These are phyloP conservation scores for Fragum whitleyi DNA, from an alignment of 2,888 invertebrate species.

Conservation along the genomic window DNA sequence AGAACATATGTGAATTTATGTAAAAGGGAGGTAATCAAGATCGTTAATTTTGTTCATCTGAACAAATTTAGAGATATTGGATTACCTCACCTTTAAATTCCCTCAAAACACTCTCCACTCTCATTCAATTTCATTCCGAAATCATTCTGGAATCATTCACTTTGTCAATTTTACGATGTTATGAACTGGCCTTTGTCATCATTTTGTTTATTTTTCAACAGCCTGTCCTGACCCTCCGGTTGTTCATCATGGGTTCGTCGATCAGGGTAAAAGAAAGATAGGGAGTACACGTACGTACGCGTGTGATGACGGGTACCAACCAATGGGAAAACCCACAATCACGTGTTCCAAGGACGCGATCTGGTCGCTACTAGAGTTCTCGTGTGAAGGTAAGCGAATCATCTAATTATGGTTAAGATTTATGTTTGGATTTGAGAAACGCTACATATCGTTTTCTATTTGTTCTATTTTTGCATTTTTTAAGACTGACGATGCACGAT, in stretches of 20 bases:
- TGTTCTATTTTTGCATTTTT: background rate
- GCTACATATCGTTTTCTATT: background rate
- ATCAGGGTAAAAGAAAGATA: slow-evolving; percentile 44
- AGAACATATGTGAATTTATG: too few relatives aligned
- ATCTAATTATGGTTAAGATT: background rate
- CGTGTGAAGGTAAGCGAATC: slow-evolving; percentile 48
- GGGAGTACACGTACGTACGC: slow-evolving; percentile 34
- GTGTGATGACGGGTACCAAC: slow-evolving; percentile 51
- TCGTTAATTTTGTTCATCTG: too few relatives aligned
- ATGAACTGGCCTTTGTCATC: too few relatives aligned
- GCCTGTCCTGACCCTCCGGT: slow-evolving; percentile 48
- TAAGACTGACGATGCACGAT: background rate
- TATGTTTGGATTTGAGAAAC: background rate
- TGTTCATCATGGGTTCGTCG: slow-evolving; percentile 18
- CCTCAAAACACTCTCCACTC: too few relatives aligned
- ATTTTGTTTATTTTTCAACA: too few relatives aligned
- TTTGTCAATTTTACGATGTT: too few relatives aligned
- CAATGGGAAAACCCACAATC: slow-evolving; percentile 48
- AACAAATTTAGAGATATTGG: too few relatives aligned
- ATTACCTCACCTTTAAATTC: too few relatives aligned
- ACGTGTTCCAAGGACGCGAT: slow-evolving; percentile 47
- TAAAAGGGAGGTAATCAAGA: too few relatives aligned
- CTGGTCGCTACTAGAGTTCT: slow-evolving; percentile 54
- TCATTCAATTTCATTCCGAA: too few relatives aligned
- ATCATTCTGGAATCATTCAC: too few relatives aligned